Evolutionary conservation across 1,140 invertebrate genomes (phyloP), one percentile per base, ranked within the genome.

Genomic region (Solenopsis invicta): DNA sequence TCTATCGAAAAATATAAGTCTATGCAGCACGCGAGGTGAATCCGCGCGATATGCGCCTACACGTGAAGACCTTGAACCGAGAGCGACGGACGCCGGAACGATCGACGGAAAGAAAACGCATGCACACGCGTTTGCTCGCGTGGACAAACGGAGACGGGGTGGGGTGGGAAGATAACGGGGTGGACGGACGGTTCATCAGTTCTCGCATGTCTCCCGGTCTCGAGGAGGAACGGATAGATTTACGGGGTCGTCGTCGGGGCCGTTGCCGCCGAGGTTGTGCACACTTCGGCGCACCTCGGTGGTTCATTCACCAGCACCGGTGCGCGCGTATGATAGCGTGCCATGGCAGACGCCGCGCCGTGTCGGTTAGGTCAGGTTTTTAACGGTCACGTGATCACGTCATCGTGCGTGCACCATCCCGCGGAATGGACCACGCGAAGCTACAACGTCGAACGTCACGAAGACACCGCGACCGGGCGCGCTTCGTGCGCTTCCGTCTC

Each of bases 361-460:
- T 84, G 88, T 89, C 88, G 89, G 92, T 92, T 93, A 93, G 92
- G 93, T 94, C 93, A 94, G 92, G 92, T 93, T 94, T 93, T 92
- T 93, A 93, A 93, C 91, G 93, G 92, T 94, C 93, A 93, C 92
- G 93, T 94, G 93, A 91, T 93, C 93, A 91, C 93, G 93, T 94
- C 92, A 94, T 93, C 93, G 91, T 93, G 93, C 93, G 93, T 93
- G 93, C 89, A 88, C 84, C 87, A 85, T 78, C 62, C 74, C 82
- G 71, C 72, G 90, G 88, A 88, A 93, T 93, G 93, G 93, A 92
- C 93, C 93, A 92, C 92, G 92, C 91, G 89, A 93, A 89, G 88
- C 87, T 91, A 86, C 87, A 62, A 78, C 59, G 80, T 41, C 86
- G 71, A 77, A 86, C 89, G 89, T 91, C 89, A 91, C 89, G 89